Evolutionary conservation across 2,797 vertebrate genomes (phyloP), one percentile per base, ranked within the genome.

Genomic region (Phylloscopus collybita): DNA sequence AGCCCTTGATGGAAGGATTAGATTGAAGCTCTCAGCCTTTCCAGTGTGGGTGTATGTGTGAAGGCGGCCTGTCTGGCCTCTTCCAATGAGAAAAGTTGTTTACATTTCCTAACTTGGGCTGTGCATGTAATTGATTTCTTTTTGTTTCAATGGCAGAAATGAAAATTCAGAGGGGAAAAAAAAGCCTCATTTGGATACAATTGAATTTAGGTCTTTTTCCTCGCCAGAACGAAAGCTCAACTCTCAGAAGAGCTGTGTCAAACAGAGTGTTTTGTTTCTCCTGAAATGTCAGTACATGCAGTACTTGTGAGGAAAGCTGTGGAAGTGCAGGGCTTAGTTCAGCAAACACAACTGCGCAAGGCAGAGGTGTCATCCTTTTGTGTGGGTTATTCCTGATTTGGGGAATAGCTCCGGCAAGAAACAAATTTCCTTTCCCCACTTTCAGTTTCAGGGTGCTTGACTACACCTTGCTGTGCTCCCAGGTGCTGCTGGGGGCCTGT

Each of bases 1-100:
- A 96, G 93, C 87, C 60, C 73, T 94, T 74, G 90, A 95, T 96
- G 95, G 95, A 97, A 96, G 89, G 94, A 95, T 93, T 96, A 96
- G 95, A 94, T 88, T 86, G 95, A 95, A 91, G 94, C 57, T 92
- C 88, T 94, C 88, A 90, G 94, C 91, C 92, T 95, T 97, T 96
- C 88, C 89, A 92, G 47, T 85, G 93, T 72, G 91, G 92, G 91
- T 93, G 90, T 92, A 82, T 91, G 90, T 89, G 93, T 62, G 90
- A 94, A 91, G 62, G 70, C 34, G 14, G 83, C 80, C 84, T 61
- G 53, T 73, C 90, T 84, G 81, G 59, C 86, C 80, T 86, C 59
- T 84, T 95, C 79, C 73, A 53, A 38, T 0, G 3, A 81, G 78
- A 93, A 93, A 92, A 96, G 81, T 93, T 97, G 95, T 97, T 97